A percentile compares a stretch with the other conserved stretches of the same genome.
Evolutionary conservation across 1,140 invertebrate species (phyloP).

Genomic region (Metopolophium dirhodum): DNA sequence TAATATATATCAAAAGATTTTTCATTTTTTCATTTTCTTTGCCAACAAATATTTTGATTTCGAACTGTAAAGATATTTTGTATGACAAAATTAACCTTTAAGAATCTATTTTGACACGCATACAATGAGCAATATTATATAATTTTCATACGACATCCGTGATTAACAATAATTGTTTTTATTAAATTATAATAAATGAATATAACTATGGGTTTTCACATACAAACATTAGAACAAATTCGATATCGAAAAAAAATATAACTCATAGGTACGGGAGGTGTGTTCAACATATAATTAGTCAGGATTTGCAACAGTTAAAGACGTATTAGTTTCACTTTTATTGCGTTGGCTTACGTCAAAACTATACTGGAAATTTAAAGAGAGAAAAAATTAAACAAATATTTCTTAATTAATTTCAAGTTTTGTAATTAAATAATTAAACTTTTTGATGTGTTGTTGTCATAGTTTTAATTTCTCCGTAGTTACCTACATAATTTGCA

Average conservation of each 20-base stretch:
- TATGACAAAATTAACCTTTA: background rate
- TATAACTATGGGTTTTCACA: background rate
- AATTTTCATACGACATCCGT: background rate
- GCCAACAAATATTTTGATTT: background rate
- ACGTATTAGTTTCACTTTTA: background rate
- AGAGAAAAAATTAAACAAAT: background rate
- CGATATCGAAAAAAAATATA: background rate
- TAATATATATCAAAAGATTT: background rate
- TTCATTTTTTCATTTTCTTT: background rate
- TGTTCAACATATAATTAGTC: background rate
- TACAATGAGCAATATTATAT: background rate
- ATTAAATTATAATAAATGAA: background rate
- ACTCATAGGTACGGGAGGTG: background rate
- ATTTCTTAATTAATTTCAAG: constrained; percentile 26
- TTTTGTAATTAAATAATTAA: constrained; percentile 40
- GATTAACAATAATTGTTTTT: no score
- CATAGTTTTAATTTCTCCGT: background rate
- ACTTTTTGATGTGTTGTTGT: constrained; percentile 21
- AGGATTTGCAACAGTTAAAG: background rate
- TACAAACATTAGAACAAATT: background rate
- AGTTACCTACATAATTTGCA: background rate
- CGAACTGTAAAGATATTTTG: background rate
- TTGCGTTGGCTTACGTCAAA: background rate
- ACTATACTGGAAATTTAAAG: background rate
- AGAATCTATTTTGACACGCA: background rate